phyloP scores from a whole-genome alignment of 2,797 vertebrate species.

The Acanthurus lineatus region DNA sequence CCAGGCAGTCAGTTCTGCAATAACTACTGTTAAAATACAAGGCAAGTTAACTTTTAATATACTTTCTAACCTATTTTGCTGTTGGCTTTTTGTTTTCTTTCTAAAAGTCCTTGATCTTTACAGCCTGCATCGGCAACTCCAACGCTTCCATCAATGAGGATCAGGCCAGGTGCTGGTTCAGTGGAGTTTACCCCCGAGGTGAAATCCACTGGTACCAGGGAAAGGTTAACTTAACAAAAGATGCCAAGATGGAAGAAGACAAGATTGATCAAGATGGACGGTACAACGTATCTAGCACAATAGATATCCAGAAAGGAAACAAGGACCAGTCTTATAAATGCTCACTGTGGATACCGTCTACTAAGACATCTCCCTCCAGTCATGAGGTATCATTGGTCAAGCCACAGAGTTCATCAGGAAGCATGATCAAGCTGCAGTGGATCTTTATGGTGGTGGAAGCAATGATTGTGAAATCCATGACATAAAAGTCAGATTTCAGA shows the following conservation, averaged over 20 bases:
- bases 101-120: slow-evolving; percentile 10
- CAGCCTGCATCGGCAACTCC: slow-evolving; percentile 42
- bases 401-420: rapidly evolving
- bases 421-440: slow-evolving; percentile 18
- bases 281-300: slow-evolving; percentile 31
- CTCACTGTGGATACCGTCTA: slow-evolving; percentile 46
- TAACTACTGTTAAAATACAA: slow-evolving; percentile 17
- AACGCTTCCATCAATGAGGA: rapidly evolving
- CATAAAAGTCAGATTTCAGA: not conserved
- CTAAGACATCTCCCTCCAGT: rapidly evolving
- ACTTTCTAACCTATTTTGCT: rapidly evolving
- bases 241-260: rapidly evolving
- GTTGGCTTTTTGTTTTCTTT: not conserved
- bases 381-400: rapidly evolving
- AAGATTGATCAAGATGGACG: not conserved
- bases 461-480: slow-evolving; percentile 21
- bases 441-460: slow-evolving; percentile 22
- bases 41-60: slow-evolving; percentile 52
- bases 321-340: slow-evolving; percentile 11
- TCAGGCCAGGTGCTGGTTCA: slow-evolving; percentile 46
- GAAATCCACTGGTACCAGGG: slow-evolving; percentile 65
- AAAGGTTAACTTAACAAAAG: not conserved
- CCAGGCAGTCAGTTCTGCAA: rapidly evolving
- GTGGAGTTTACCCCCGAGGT: slow-evolving; percentile 36
- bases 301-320: not conserved